Base-by-base conservation (phyloP, 2,888 invertebrate genomes). In the Neoscelio sp. region DNA sequence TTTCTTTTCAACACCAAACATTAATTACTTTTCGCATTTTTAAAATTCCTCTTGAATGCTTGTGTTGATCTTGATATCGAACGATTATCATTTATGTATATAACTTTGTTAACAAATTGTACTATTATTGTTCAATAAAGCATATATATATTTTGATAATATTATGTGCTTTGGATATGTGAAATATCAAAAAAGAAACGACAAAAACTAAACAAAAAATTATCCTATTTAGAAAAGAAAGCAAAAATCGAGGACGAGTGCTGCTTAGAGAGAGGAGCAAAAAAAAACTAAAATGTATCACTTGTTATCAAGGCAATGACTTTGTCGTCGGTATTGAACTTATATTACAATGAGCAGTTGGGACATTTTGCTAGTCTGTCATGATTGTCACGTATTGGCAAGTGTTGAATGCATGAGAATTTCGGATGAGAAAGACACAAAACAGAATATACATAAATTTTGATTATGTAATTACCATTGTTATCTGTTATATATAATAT, bases 281-380 rank as follows among this genome's bases (percentile, higher is more conserved):
- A 54, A 23, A 10, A 18, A 23, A 46, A 23, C n/a, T 12, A 8
- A 44, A 12, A 30, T 2, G 33, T 48, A 10, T 44, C 65, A 74
- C 65, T 67, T 74, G 58, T 74, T 67, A 74, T 30, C 56, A 58
- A 33, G 50, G 70, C 60, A 50, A 60, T 42, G 48, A 28, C 18
- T 52, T 52, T 30, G 56, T 46, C 28, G 56, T 44, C 42, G 35
- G 12, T 26, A 48, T 40, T 50, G 71, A n/a, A 40, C 42, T 50
- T 30, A 35, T 48, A 42, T 73, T 56, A 38, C 50, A 67, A 68
- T 48, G 73, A 79, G 67, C 68, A 50, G 64, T 76, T 67, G 38
- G 76, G 73, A 71, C 73, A 52, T 80, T 78, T 74, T 48, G 78
- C 78, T 81, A 81, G 78, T 83, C 79, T 80, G 80, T 80, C 44